Conservation (phyloP, 2,888 invertebrate genomes). For the Isotomurus palustris region DNA sequence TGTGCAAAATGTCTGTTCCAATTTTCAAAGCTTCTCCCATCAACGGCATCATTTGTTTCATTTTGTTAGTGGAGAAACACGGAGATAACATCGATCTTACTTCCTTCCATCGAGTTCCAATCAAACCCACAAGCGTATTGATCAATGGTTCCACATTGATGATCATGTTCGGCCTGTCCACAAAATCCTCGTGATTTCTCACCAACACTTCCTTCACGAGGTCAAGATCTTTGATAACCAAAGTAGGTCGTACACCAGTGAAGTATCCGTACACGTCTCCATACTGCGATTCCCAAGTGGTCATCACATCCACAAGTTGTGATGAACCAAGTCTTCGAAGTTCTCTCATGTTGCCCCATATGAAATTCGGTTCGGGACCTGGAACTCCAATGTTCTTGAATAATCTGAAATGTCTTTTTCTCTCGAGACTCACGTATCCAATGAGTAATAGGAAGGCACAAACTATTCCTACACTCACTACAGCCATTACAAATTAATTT, state of each 20-base stretch:
- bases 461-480: no score
- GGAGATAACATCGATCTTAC: slow-evolving; percentile 53
- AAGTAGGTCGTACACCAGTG: slow-evolving; percentile 38
- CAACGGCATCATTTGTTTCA: slow-evolving; percentile 52
- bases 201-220: slow-evolving; percentile 48
- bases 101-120: slow-evolving; percentile 55
- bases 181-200: slow-evolving; percentile 47
- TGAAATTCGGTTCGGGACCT: slow-evolving; percentile 35
- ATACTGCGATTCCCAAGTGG: slow-evolving; percentile 41
- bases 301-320: slow-evolving; percentile 33
- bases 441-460: no score
- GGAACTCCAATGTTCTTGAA: slow-evolving; percentile 31
- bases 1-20: slow-evolving; percentile 49
- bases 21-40: slow-evolving; percentile 50
- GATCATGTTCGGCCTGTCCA: slow-evolving; percentile 45
- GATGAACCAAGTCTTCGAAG: slow-evolving; percentile 17
- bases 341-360: slow-evolving; percentile 37
- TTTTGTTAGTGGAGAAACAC: slow-evolving; percentile 53
- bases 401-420: slow-evolving; percentile 11
- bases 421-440: no score
- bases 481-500: no score
- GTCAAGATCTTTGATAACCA: slow-evolving; percentile 45
- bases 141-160: slow-evolving; percentile 38
- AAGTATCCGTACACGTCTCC: slow-evolving; percentile 46
- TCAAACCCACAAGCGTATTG: slow-evolving; percentile 43